Evolutionary conservation across 2,113 vertebrate genomes (phyloP).

Genomic region (Eudorcas thomsonii): DNA sequence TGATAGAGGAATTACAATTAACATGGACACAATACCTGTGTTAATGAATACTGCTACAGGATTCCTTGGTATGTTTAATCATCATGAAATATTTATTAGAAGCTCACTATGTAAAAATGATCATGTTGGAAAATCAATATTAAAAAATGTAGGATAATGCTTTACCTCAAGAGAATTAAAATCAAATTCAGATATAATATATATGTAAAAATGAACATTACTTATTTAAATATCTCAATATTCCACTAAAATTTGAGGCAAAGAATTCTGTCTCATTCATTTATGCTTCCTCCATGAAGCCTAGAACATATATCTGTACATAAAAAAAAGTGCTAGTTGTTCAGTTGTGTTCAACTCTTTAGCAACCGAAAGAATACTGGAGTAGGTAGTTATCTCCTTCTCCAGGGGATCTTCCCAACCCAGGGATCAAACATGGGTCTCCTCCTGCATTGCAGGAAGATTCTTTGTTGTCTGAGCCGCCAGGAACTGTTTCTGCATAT

Average conservation of each 20-base stretch:
- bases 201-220: neutral
- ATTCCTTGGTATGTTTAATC: neutral
- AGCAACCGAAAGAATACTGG: neutral
- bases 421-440: neutral
- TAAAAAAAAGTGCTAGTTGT: neutral
- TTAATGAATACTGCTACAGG: neutral
- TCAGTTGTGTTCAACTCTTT: neutral
- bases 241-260: neutral
- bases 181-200: neutral
- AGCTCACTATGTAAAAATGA: neutral
- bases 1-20: neutral
- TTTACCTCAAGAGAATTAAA: neutral
- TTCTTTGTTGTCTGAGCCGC: neutral
- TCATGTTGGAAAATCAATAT: neutral
- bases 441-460: neutral
- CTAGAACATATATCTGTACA: neutral
- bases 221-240: conserved; percentile 10
- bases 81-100: neutral
- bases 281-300: neutral
- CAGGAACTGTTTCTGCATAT: neutral
- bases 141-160: neutral
- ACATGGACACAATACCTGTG: neutral
- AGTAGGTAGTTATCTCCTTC: neutral
- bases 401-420: neutral
- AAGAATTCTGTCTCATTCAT: neutral